Conservation (phyloP, 1,140 invertebrate species). For the Brachionus plicatilis region DNA sequence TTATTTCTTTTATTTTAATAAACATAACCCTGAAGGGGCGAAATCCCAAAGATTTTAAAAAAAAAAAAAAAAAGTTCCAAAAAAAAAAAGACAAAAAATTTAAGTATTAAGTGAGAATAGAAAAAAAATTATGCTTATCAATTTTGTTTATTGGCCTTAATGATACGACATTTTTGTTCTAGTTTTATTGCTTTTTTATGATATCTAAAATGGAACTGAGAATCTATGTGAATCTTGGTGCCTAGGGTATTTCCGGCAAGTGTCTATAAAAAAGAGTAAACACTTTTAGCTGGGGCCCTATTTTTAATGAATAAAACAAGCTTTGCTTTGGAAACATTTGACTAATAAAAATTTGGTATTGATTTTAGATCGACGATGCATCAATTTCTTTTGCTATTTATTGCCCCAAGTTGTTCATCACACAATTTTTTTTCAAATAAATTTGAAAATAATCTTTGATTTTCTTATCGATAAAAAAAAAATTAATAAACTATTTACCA, state of each 20-base stretch:
- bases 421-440: not conserved
- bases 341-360: not conserved
- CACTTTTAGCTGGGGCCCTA: not conserved
- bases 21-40: no score
- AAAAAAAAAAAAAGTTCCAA: no score
- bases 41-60: no score
- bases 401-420: not conserved
- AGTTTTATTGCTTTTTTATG: no score
- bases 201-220: not conserved
- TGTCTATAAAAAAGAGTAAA: not conserved
- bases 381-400: not conserved
- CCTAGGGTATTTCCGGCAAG: not conserved
- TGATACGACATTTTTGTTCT: no score
- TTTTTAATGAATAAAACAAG: not conserved
- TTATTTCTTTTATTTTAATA: no score
- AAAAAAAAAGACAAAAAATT: no score
- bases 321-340: not conserved
- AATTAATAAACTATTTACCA: no score
- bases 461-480: not conserved
- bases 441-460: not conserved
- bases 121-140: no score
- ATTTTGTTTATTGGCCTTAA: no score
- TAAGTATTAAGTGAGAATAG: no score
- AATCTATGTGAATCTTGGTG: not conserved
- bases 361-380: not conserved